Conservation (phyloP, 2,888 invertebrate genomes). For the Lycocerus yunnanus region DNA sequence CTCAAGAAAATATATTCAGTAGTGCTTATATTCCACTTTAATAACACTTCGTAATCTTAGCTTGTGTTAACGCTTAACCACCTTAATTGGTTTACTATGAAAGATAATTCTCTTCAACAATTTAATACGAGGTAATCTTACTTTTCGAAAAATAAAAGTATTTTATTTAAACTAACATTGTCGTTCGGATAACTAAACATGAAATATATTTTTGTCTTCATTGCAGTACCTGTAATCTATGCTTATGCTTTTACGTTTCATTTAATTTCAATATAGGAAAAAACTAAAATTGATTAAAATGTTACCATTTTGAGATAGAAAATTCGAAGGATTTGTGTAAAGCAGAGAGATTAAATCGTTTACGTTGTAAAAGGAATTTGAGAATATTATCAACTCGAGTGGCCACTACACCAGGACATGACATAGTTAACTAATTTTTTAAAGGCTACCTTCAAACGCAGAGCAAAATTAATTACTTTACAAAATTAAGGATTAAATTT, state of each 20-base stretch:
- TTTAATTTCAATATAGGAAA: neutral
- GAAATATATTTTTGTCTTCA: no score
- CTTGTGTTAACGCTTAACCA: neutral
- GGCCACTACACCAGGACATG: no score
- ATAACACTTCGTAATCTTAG: neutral
- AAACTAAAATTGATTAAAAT: no score
- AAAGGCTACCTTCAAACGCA: no score
- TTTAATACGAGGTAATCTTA: neutral
- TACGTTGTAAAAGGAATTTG: neutral
- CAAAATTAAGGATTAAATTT: no score
- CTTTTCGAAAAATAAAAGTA: neutral
- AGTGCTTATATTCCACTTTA: no score
- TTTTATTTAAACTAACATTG: neutral
- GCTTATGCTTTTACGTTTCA: neutral
- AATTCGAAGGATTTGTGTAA: neutral
- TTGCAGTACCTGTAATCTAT: no score
- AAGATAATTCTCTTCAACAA: neutral
- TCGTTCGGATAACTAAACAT: neutral
- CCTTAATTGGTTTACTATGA: neutral
- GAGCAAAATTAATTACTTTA: no score
- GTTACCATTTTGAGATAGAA: neutral
- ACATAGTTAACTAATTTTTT: no score
- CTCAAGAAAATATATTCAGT: neutral
- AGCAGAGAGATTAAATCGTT: neutral
- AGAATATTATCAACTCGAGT: neutral